Conservation (phyloP, 2,113 vertebrate species). For the Cryptomyrus ogoouensis region DNA sequence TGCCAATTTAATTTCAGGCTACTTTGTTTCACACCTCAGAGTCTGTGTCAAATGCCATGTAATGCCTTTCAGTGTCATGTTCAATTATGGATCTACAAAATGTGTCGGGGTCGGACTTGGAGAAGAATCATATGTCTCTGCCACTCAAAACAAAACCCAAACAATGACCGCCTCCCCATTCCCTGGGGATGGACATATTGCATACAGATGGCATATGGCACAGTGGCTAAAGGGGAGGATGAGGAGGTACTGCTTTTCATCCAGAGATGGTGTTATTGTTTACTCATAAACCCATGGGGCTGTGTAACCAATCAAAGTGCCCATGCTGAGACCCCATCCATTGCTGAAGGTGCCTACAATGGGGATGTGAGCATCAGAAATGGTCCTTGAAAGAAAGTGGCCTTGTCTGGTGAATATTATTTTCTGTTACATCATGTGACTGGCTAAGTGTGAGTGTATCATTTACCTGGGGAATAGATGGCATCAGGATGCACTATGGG, state of each 20-base stretch:
- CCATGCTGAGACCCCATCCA: not conserved
- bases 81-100: not conserved
- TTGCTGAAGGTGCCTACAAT: not conserved
- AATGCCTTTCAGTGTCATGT: not conserved
- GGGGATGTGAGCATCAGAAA: not conserved
- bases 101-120: not conserved
- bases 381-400: not conserved
- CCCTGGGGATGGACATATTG: not conserved
- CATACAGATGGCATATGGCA: not conserved
- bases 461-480: not conserved
- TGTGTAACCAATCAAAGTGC: not conserved
- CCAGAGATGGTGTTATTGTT: not conserved
- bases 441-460: not conserved
- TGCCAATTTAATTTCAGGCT: not conserved
- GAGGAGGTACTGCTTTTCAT: not conserved
- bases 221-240: not conserved
- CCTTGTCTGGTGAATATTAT: not conserved
- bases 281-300: not conserved
- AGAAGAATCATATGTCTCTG: not conserved
- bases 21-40: not conserved
- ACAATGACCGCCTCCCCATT: not conserved
- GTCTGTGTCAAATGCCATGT: not conserved
- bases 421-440: not conserved
- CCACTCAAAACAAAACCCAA: not conserved
- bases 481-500: not conserved